A percentile compares a stretch with the other conserved stretches of the same genome.
phyloP scores from a whole-genome alignment of 2,113 vertebrate genomes.

The Callorhinus ursinus region DNA sequence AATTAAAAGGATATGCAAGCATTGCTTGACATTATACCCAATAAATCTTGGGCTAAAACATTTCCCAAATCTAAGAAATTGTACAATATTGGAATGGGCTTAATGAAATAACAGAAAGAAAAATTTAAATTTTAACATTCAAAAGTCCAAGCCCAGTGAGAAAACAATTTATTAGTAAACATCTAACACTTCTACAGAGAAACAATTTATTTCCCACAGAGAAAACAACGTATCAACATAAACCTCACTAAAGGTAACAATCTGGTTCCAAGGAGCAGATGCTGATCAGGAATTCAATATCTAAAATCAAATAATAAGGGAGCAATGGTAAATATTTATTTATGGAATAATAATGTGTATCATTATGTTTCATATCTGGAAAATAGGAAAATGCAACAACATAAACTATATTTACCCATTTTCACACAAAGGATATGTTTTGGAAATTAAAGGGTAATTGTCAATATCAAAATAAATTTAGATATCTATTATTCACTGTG shows the following conservation, averaged over 20 bases:
- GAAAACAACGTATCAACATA: constrained; percentile 80
- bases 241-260: constrained; percentile 71
- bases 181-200: constrained; percentile 80
- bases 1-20: neutral
- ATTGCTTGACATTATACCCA: neutral
- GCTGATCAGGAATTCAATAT: constrained; percentile 80
- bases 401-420: neutral
- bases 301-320: constrained; percentile 55
- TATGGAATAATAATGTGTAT: neutral
- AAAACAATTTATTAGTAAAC: constrained; percentile 84
- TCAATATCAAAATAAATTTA: neutral
- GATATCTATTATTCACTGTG: neutral
- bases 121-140: constrained; percentile 64
- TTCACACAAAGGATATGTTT: constrained; percentile 52
- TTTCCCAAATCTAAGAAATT: constrained; percentile 16
- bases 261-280: constrained; percentile 71
- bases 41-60: constrained; percentile 66
- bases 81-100: neutral
- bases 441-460: neutral
- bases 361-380: neutral
- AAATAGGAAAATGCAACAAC: constrained; percentile 41
- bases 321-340: neutral
- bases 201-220: constrained; percentile 83
- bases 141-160: constrained; percentile 64
- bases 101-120: neutral